These are phyloP conservation scores for Pocillopora grandis DNA, from an alignment of 92 coral and sea anemone species.

Conservation along the genomic window DNA sequence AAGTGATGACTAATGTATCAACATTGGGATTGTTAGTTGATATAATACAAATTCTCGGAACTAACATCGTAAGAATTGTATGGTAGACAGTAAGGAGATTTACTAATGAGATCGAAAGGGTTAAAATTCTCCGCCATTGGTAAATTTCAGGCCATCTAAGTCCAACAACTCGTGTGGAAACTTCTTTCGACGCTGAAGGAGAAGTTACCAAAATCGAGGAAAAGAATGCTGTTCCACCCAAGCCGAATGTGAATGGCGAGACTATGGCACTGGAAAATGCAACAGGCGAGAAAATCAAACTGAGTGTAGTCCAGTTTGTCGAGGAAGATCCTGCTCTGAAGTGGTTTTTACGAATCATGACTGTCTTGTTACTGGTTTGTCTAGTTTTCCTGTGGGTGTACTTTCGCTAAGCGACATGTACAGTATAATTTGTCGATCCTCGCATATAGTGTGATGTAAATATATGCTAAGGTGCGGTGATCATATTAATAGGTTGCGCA, in stretches of 20 bases:
- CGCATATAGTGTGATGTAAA: not conserved
- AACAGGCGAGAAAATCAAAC: constrained; percentile 50
- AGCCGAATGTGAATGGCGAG: constrained; percentile 8
- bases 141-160: constrained; percentile 4
- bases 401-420: constrained; percentile 17
- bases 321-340: constrained; percentile 65
- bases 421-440: not conserved
- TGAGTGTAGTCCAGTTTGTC: constrained; percentile 63
- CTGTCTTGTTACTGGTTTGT: constrained; percentile 54
- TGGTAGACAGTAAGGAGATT: no score
- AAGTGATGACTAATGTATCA: no score
- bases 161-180: constrained; percentile 38
- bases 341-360: constrained; percentile 64
- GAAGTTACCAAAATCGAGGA: constrained; percentile 7
- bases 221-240: not conserved
- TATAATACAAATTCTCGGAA: no score
- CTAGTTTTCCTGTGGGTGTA: constrained; percentile 69
- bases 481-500: no score
- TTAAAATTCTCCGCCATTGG: no score
- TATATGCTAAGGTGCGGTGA: not conserved
- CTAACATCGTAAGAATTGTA: no score
- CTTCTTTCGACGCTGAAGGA: constrained; percentile 12
- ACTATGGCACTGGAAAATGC: not conserved
- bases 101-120: no score
- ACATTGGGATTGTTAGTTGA: no score